Base-by-base conservation (phyloP, 2,113 vertebrate species). In the Gavialis gangeticus region DNA sequence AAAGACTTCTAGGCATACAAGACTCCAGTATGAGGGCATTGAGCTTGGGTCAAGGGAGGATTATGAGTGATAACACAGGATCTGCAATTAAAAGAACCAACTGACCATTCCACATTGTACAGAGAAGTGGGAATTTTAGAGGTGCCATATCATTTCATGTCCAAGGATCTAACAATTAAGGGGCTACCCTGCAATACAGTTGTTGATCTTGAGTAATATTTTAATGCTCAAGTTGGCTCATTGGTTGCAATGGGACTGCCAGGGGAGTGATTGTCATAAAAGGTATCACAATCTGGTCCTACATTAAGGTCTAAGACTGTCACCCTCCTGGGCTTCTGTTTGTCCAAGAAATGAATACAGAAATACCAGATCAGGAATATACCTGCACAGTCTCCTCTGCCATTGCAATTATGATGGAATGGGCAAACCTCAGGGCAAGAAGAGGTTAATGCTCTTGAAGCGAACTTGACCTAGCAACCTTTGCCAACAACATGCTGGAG, bases 401-500 rank as follows among this genome's bases (percentile, higher is more conserved):
- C 37, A 71, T 71, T 22, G 21, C 37, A 34, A 22, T 71, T 71
- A 21, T 37, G 19, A 34, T 18, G 30, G 21, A 75, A 28, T 1
- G 14, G 64, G 6, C 0, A 2, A 34, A 4, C 1, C 0, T 19
- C 11, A 66, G 71, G 73, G 1, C 54, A n/a, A 73, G 85, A n/a
- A 57, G 6, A 4, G 24, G 7, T 19, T 25, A 6, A 13, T 22
- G 25, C 1, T 85, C 9, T 18, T 55, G 37, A 22, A 83, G 18
- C 13, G 22, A 13, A 37, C 30, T 21, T 71, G 67, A 69, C 30
- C 30, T 12, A 17, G 64, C 7, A 59, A 63, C 57, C 34, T 13
- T 54, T 89, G 57, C n/a, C 46, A 4, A 4, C 11, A 37, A 34
- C 34, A 12, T 11, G 25, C n/a, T 54, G 54, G 82, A 60, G 58